Conservation (phyloP, 2,888 invertebrate species). For the Marasmarcha lunaedactyla region DNA sequence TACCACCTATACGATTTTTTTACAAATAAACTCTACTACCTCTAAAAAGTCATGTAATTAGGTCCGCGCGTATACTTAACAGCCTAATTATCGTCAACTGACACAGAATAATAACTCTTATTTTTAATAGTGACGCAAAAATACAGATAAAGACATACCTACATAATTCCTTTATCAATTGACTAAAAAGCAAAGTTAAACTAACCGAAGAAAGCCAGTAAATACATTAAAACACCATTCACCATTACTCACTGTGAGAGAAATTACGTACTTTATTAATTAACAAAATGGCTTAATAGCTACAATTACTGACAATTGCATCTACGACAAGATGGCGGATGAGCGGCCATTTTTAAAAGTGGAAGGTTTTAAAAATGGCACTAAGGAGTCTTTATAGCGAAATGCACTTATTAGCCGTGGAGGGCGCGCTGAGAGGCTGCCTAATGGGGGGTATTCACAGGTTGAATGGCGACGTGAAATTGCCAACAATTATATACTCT, state of each 20-base stretch:
- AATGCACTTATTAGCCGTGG: slow-evolving; percentile 67
- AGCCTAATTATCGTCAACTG: too few species aligned
- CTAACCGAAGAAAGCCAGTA: too few species aligned
- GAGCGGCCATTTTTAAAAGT: slow-evolving; percentile 1
- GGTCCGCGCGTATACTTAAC: too few species aligned
- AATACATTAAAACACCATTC: too few species aligned
- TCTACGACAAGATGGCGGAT: background rate
- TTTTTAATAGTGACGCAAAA: too few species aligned
- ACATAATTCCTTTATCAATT: too few species aligned
- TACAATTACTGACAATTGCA: slow-evolving; percentile 27
- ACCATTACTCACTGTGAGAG: background rate
- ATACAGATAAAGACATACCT: too few species aligned
- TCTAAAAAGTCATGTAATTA: too few species aligned
- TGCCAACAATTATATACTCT: slow-evolving; percentile 68
- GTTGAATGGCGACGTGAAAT: slow-evolving; percentile 63
- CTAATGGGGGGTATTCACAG: slow-evolving; percentile 66
- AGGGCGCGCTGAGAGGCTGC: slow-evolving; percentile 53
- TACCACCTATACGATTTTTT: too few species aligned
- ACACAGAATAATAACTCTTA: too few species aligned
- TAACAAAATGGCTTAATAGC: slow-evolving; percentile 41
- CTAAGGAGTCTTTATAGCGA: slow-evolving; percentile 57
- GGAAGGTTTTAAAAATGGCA: slow-evolving; percentile 38
- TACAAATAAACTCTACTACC: too few species aligned
- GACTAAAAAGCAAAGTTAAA: too few species aligned
- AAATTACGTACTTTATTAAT: slow-evolving; percentile 23